Evolutionary conservation across 2,888 invertebrate species (phyloP).

Genomic region (Neuroscelio doddi): DNA sequence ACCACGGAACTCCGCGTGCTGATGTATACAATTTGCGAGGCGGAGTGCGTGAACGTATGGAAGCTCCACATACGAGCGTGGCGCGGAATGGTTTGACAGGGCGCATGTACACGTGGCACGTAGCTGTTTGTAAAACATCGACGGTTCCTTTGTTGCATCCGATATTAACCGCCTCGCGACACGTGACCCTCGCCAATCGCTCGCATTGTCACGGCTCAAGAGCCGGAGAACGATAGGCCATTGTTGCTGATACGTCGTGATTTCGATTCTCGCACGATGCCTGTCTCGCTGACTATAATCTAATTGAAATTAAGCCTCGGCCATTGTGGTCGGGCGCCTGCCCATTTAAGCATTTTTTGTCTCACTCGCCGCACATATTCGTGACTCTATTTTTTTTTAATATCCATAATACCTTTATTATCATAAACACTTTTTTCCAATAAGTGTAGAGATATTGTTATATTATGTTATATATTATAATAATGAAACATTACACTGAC

Average conservation of each 20-base stretch:
- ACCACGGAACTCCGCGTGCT: conserved; percentile 4
- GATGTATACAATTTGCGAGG: conserved; percentile 13
- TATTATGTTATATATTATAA: too few relatives aligned
- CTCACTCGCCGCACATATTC: too few relatives aligned
- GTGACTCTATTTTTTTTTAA: too few relatives aligned
- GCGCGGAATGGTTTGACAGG: conserved; percentile 70
- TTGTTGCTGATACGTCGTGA: conserved; percentile 52
- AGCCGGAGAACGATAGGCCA: conserved; percentile 57
- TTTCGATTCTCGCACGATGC: conserved; percentile 51
- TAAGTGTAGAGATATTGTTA: too few relatives aligned
- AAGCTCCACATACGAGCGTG: conserved; percentile 15
- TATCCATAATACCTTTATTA: too few relatives aligned
- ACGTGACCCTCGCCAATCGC: conserved; percentile 57
- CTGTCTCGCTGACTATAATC: conserved; percentile 51
- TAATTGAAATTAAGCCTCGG: conserved; percentile 61
- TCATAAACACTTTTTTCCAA: too few relatives aligned
- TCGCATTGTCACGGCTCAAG: conserved; percentile 68
- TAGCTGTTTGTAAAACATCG: conserved; percentile 71
- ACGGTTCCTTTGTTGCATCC: conserved; percentile 64
- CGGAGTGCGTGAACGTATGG: conserved; percentile 6
- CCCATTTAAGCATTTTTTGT: too few relatives aligned
- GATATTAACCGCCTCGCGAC: conserved; percentile 65
- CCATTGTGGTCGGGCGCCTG: too few relatives aligned
- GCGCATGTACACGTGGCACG: conserved; percentile 65
- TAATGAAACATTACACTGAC: too few relatives aligned